A percentile compares a stretch with the other conserved stretches of the same genome.
Evolutionary conservation across 2,888 invertebrate genomes (phyloP).

Genomic region (Thereva nobilitata): DNA sequence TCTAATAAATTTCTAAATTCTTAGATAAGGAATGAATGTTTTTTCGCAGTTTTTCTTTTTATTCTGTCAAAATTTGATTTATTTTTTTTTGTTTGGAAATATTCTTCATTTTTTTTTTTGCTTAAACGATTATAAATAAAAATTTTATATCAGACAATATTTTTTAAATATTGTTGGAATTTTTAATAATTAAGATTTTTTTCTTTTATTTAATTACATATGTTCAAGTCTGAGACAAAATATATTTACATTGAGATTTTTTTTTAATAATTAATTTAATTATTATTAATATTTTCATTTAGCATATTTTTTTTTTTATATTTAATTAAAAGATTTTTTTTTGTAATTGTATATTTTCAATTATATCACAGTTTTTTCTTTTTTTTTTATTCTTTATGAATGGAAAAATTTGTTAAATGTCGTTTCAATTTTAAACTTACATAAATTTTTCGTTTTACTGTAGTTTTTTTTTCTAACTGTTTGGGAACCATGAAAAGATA

Average conservation of each 20-base stretch:
- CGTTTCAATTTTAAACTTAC: slow-evolving; percentile 15
- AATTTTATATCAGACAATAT: slow-evolving; percentile 16
- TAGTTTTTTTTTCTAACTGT: too few relatives aligned
- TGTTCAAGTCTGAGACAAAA: slow-evolving; percentile 7
- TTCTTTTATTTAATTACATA: slow-evolving; percentile 14
- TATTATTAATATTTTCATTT: slow-evolving; percentile 25
- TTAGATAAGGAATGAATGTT: slow-evolving; percentile 19
- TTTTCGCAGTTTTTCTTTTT: background rate
- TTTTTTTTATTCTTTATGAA: slow-evolving; percentile 28
- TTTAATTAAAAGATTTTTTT: slow-evolving; percentile 33
- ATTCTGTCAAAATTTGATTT: slow-evolving; percentile 7
- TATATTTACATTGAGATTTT: slow-evolving; percentile 29
- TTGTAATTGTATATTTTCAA: slow-evolving; percentile 33
- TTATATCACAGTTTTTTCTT: slow-evolving; percentile 33
- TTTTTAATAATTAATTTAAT: slow-evolving; percentile 23
- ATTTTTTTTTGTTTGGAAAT: too few relatives aligned
- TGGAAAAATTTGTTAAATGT: slow-evolving; percentile 23
- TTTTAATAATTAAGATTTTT: slow-evolving; percentile 5
- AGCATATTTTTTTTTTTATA: slow-evolving; percentile 16
- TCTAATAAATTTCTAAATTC: slow-evolving; percentile 13
- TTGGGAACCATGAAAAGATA: too few relatives aligned
- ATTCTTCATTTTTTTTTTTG: background rate
- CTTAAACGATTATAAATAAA: slow-evolving; percentile 2
- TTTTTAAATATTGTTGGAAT: background rate
- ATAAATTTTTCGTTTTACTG: background rate